Evolutionary conservation across 2,888 invertebrate genomes (phyloP), one percentile per base, ranked within the genome.

Genomic region (Endomychus coccineus): DNA sequence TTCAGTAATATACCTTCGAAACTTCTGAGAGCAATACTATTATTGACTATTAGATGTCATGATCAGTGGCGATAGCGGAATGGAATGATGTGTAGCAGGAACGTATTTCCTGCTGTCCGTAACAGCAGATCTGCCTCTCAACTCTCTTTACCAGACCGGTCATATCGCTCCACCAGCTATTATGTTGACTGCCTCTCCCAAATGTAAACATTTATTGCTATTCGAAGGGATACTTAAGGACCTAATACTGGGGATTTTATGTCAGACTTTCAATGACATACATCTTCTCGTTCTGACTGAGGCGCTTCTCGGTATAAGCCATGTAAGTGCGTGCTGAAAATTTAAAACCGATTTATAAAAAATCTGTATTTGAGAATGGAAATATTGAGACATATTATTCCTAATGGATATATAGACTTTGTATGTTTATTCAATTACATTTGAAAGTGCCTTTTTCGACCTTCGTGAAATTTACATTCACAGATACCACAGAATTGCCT

Each of bases 191-290:
- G 52, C 49, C 52, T 49, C 45, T 51, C 52, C 52, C 50, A 50
- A 59, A 61, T 59, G 58, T 59, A 59, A 61, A 61, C 59, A 59
- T 61, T 59, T 57, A 59, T 59, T 56, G 54, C 52, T 48, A 51
- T 56, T 53, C 36, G 27, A 24, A 37, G 50, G 50, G 31, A 27
- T 14, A 24, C 30, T 30, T 30, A 30, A 36, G 24, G 19, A 13
- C 23, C 17, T 28, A 12, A 29, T 23, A 21, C n/a, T n/a, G n/a
- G n/a, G n/a, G n/a, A n/a, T n/a, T n/a, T n/a, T n/a, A n/a, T n/a
- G n/a, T n/a, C n/a, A n/a, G n/a, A n/a, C n/a, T n/a, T n/a, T n/a
- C n/a, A n/a, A n/a, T n/a, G n/a, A n/a, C n/a, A n/a, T n/a, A n/a
- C n/a, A n/a, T n/a, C n/a, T n/a, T n/a, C n/a, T n/a, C n/a, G n/a